Base-by-base conservation (phyloP, 2,113 vertebrate genomes). In the Cichladusa arquata region DNA sequence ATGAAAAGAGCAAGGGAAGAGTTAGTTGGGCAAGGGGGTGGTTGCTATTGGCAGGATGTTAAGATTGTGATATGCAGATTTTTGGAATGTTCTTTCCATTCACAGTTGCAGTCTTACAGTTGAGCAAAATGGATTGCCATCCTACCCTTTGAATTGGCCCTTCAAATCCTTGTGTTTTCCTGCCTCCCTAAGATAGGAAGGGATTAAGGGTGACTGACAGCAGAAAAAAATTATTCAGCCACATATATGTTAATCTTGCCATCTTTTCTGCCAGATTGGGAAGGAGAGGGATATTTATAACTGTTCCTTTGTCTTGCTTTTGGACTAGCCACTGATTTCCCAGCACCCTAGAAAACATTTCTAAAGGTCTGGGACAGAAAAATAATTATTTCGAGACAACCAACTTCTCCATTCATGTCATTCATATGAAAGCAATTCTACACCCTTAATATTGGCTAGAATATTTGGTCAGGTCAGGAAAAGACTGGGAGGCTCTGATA, bases 171-270 rank as follows among this genome's bases (percentile, higher is more conserved):
- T 85, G 66, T 85, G 58, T 96, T 92, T 95, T 94, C 85, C 76
- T 95, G 94, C 50, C 51, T 92, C 60, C 69, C 51, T 60, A 92
- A 92, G 44, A 94, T 88, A 95, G 92, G 92, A 94, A 92, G 64
- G 95, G 92, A 95, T 94, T 92, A 94, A 88, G 82, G 40, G 56
- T 93, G 94, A 94, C 67, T 97, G 90, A 93, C 82, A 90, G 93
- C 72, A 90, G 71, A 66, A 83, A 90, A 92, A 95, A 90, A 85
- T 34, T 77, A 92, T 88, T 71, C 93, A 73, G 87, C 50, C 78
- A 69, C 94, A 88, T 95, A 50, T 88, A 86, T 73, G 90, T 93
- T 94, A 96, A 94, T 96, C 90, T 96, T 86, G 64, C 76, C 92
- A 92, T 91, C 88, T 95, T 94, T 95, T 88, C 88, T 92, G 51